Conservation (phyloP, 1,140 invertebrate species). For the Scaptomyza pallida region DNA sequence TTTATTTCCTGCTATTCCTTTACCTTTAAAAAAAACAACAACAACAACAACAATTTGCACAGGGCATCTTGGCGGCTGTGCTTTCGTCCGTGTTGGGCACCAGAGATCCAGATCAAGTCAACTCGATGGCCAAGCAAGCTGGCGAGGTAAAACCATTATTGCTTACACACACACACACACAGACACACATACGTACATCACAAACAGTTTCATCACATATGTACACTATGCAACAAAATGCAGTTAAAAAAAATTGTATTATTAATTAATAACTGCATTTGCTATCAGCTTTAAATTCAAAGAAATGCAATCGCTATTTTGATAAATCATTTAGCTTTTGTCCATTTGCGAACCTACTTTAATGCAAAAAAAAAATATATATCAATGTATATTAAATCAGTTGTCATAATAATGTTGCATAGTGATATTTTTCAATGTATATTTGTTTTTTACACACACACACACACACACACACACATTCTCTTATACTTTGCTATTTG, state of each 20-base stretch:
- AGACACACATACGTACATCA: slow-evolving; percentile 39
- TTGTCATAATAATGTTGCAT: too few relatives aligned
- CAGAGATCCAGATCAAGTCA: slow-evolving; percentile 94
- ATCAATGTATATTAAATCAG: too few relatives aligned
- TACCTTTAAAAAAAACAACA: slow-evolving; percentile 49
- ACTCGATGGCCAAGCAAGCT: slow-evolving; percentile 95
- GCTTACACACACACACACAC: slow-evolving; percentile 48
- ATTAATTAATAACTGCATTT: too few relatives aligned
- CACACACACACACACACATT: slow-evolving; percentile 25
- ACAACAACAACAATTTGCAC: slow-evolving; percentile 61
- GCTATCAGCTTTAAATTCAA: too few relatives aligned
- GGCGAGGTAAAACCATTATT: slow-evolving; percentile 90
- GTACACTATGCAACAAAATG: too few relatives aligned
- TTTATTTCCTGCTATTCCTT: slow-evolving; percentile 65
- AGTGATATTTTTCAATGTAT: slow-evolving; percentile 53
- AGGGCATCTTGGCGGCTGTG: slow-evolving; percentile 95
- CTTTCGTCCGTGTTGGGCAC: slow-evolving; percentile 93
- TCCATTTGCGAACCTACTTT: too few relatives aligned
- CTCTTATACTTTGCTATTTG: slow-evolving; percentile 15
- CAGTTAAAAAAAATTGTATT: too few relatives aligned
- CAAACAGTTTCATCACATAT: background rate
- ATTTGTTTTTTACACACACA: slow-evolving; percentile 52
- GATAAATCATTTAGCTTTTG: too few relatives aligned
- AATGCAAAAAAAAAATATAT: too few relatives aligned
- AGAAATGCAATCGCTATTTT: too few relatives aligned